Base-by-base conservation (phyloP, 2,888 invertebrate species). In the Philonicus albiceps region DNA sequence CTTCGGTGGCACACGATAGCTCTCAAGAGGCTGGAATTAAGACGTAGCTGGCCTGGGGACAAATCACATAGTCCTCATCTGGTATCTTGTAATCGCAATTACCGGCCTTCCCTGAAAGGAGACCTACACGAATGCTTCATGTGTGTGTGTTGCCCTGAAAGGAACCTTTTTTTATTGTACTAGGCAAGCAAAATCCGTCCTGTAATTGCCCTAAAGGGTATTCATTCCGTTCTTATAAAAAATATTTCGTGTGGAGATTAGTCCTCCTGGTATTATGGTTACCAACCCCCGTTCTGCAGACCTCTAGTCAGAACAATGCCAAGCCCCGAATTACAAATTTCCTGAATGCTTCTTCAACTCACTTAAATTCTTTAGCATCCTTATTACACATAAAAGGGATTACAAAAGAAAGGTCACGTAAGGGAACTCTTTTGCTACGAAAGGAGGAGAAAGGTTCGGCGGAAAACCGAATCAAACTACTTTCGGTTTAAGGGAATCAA, bases 21-120 rank as follows among this genome's bases (percentile, higher is more conserved):
- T 31, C 49, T 80, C 49, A 80, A 80, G 53, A 43, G 80, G 30
- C n/a, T 53, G 30, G 53, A 80, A 80, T 80, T 80, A 80, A 80
- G 53, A 53, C 80, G 80, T 80, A 53, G 30, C 30, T 80, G 53
- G 49, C 80, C 80, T 49, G 53, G 53, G 49, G 80, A 80, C 49
- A 80, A 80, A 80, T 80, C 80, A 53, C 80, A 53, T 53, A 30
- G 27, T 53, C 31, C 53, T 80, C 53, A 53, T 80, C 49, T 80
- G 80, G 80, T 53, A 76, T 76, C 76, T 76, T 76, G 76, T 76
- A 76, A 76, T 80, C 80, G 43, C 31, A 80, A 49, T 80, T 80
- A 80, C 80, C 22, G 76, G 76, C 40, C n/a, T 76, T 40, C 76
- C 76, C 19, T 43, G 40, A 40, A 76, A 34, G 37, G 37, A 76